These are phyloP conservation scores for Picus viridis DNA, from an alignment of 2,797 vertebrate species.

Conservation along the genomic window DNA sequence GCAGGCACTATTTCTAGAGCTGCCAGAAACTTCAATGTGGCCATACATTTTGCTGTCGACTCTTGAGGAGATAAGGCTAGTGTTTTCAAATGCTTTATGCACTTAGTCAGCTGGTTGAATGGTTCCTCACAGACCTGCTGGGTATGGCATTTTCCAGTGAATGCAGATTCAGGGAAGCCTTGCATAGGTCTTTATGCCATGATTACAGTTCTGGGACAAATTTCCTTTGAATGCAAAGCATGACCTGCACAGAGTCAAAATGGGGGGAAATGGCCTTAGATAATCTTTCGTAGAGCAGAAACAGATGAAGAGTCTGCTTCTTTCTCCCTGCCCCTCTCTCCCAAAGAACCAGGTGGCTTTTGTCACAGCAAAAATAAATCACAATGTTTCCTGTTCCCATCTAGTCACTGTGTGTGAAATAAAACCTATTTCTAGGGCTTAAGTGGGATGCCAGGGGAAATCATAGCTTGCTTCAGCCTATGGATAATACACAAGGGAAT, in stretches of 20 bases:
- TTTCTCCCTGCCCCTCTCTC: not conserved
- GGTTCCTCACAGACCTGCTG: not conserved
- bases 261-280: constrained; percentile 11
- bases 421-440: constrained; percentile 45
- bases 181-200: constrained; percentile 47
- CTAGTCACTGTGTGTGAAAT: constrained; percentile 52
- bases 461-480: not conserved
- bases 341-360: constrained; percentile 54
- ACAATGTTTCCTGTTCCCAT: not conserved
- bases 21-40: constrained; percentile 59
- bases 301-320: constrained; percentile 22
- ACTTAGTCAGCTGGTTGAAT: constrained; percentile 50
- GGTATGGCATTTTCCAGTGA: constrained; percentile 40
- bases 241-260: constrained; percentile 45
- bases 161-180: constrained; percentile 47
- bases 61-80: constrained; percentile 61
- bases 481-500: not conserved
- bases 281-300: constrained; percentile 32
- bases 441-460: not conserved
- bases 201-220: constrained; percentile 45
- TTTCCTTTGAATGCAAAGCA: constrained; percentile 50
- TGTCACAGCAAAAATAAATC: constrained; percentile 30
- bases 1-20: constrained; percentile 58
- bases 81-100: constrained; percentile 59
- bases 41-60: constrained; percentile 56